Conservation (phyloP, 2,797 vertebrate genomes). For the Eutrigla gurnardus region DNA sequence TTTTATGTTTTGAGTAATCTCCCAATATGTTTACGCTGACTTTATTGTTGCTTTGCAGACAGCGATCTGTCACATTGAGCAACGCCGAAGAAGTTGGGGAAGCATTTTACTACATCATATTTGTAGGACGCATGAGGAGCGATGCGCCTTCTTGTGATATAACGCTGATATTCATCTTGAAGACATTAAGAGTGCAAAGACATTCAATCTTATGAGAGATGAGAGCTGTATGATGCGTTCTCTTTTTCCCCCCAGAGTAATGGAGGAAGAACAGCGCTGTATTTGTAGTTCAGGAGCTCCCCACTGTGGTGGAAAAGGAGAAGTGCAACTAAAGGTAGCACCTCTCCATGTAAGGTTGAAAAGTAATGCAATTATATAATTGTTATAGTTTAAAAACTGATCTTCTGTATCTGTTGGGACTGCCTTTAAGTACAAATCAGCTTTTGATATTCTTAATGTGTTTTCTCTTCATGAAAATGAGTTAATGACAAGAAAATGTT, state of each 20-base stretch:
- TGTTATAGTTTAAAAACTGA: no score
- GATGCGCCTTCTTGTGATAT: slow-evolving; percentile 13
- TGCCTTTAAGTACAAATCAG: background rate
- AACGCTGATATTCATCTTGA: slow-evolving; percentile 29
- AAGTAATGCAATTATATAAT: background rate
- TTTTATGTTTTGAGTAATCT: slow-evolving; percentile 21
- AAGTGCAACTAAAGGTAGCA: slow-evolving; percentile 27
- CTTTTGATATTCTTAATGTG: background rate
- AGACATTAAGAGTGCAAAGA: slow-evolving; percentile 29
- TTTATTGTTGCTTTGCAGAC: background rate
- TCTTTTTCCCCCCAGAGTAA: background rate
- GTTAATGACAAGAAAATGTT: background rate
- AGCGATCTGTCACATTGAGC: slow-evolving; percentile 13
- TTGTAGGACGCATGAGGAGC: background rate
- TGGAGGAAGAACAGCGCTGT: background rate
- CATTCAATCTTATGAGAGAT: slow-evolving; percentile 30
- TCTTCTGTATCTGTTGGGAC: background rate
- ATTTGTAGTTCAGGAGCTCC: slow-evolving; percentile 73
- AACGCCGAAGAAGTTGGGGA: slow-evolving; percentile 1
- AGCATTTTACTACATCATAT: slow-evolving; percentile 12
- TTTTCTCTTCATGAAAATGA: background rate
- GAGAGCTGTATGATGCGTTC: background rate
- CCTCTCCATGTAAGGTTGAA: background rate
- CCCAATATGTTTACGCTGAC: background rate
- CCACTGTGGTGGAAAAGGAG: slow-evolving; percentile 56